A percentile compares a stretch with the other conserved stretches of the same genome.
Evolutionary conservation across 2,888 invertebrate genomes (phyloP).

Genomic region (Boloria selene): DNA sequence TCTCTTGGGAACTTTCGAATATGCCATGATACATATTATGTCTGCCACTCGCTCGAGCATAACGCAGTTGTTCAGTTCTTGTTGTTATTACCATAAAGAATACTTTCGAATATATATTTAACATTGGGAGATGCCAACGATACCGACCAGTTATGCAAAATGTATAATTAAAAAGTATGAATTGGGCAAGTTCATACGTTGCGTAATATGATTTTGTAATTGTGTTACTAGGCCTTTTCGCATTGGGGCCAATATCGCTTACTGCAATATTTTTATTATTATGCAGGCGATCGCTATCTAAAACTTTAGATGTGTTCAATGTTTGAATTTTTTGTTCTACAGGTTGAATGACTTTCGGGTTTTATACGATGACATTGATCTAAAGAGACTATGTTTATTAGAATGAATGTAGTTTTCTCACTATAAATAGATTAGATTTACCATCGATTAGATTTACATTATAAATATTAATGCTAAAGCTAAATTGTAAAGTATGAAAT

Average conservation of each 20-base stretch:
- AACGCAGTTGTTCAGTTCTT: neutral
- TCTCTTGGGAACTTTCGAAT: slow-evolving; percentile 52
- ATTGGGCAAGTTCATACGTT: slow-evolving; percentile 40
- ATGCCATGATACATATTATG: slow-evolving; percentile 25
- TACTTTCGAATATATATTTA: slow-evolving; percentile 3
- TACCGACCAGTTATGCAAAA: neutral
- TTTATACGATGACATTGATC: neutral
- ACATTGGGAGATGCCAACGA: neutral
- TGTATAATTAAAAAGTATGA: slow-evolving; percentile 36
- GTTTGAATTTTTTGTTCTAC: slow-evolving; percentile 8
- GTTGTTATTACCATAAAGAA: neutral
- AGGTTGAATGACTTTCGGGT: slow-evolving; percentile 16
- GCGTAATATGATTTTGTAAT: slow-evolving; percentile 49
- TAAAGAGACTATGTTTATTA: neutral
- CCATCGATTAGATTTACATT: too few relatives aligned
- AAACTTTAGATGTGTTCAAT: neutral
- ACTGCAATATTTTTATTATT: slow-evolving; percentile 13
- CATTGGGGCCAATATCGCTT: slow-evolving; percentile 36
- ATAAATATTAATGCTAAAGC: too few relatives aligned
- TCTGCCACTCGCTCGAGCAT: neutral
- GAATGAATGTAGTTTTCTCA: slow-evolving; percentile 33
- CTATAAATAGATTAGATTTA: slow-evolving; percentile 40
- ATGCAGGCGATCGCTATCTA: neutral
- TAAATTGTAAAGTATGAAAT: too few relatives aligned
- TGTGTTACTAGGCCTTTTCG: slow-evolving; percentile 50